phyloP scores from a whole-genome alignment of 2,113 vertebrate genomes.

The Chloebia gouldiae region DNA sequence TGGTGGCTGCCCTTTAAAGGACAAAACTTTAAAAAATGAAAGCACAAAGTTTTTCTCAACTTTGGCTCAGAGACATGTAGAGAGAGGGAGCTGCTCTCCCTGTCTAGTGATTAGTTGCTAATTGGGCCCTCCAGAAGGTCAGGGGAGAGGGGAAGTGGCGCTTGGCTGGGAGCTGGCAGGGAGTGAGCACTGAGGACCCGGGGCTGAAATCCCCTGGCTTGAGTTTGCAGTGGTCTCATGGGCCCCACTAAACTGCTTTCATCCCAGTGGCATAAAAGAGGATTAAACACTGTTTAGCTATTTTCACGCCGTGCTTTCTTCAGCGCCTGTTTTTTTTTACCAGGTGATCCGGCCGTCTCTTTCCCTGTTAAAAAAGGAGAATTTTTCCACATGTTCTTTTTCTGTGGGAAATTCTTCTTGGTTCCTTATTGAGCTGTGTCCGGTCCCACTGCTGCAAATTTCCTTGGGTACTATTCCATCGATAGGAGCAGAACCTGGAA shows the following conservation, averaged over 20 bases:
- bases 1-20: background rate
- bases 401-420: background rate
- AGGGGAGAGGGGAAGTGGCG: background rate
- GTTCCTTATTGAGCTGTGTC: background rate
- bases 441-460: background rate
- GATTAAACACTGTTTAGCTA: conserved; percentile 52
- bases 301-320: background rate
- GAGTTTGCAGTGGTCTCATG: conserved; percentile 2
- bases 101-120: background rate
- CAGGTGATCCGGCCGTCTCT: background rate
- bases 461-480: rapidly evolving
- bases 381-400: background rate
- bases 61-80: background rate
- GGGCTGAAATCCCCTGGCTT: conserved; percentile 31
- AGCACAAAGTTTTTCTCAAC: background rate
- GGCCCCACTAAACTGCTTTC: conserved; percentile 63
- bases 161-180: background rate
- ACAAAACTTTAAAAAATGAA: background rate
- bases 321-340: background rate
- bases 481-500: background rate
- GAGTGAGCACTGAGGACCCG: background rate
- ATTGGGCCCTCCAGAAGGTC: background rate
- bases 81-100: background rate
- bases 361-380: background rate
- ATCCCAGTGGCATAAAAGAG: conserved; percentile 35